Conservation (phyloP, 2,888 invertebrate species). For the Lithosia quadra region DNA sequence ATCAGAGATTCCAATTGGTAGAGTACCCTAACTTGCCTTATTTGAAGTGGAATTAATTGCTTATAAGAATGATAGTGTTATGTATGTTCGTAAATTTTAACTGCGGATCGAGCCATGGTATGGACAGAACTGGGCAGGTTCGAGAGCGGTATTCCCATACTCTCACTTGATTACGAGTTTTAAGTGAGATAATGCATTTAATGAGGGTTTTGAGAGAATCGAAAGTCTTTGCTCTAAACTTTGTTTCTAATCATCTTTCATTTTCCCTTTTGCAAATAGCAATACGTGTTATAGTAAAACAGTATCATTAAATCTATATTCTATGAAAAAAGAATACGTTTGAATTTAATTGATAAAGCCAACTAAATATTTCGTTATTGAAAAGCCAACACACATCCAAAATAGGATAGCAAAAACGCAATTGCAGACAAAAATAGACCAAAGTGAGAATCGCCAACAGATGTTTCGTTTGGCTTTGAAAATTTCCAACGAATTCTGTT, state of each 20-base stretch:
- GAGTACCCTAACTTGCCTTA: neutral
- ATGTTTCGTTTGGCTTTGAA: slow-evolving; percentile 59
- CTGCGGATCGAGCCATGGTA: neutral
- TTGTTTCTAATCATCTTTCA: neutral
- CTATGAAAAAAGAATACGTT: neutral
- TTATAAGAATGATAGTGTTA: neutral
- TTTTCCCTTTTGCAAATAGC: neutral
- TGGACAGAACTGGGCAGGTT: neutral
- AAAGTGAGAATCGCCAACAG: slow-evolving; percentile 52
- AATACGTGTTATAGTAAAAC: neutral
- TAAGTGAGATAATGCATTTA: neutral
- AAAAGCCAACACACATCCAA: slow-evolving; percentile 43
- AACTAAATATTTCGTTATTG: slow-evolving; percentile 29
- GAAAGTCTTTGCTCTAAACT: neutral
- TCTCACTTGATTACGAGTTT: neutral
- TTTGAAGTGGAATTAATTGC: neutral
- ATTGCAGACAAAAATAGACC: slow-evolving; percentile 58
- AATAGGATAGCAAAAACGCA: slow-evolving; percentile 47
- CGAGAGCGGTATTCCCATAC: neutral
- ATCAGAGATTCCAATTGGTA: neutral
- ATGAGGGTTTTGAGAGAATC: neutral
- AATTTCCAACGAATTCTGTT: slow-evolving; percentile 54
- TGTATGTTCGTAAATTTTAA: neutral
- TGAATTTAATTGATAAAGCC: neutral
- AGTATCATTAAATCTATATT: neutral